These are phyloP conservation scores for Calonectris borealis DNA, from an alignment of 2,113 vertebrate species.

Conservation along the genomic window DNA sequence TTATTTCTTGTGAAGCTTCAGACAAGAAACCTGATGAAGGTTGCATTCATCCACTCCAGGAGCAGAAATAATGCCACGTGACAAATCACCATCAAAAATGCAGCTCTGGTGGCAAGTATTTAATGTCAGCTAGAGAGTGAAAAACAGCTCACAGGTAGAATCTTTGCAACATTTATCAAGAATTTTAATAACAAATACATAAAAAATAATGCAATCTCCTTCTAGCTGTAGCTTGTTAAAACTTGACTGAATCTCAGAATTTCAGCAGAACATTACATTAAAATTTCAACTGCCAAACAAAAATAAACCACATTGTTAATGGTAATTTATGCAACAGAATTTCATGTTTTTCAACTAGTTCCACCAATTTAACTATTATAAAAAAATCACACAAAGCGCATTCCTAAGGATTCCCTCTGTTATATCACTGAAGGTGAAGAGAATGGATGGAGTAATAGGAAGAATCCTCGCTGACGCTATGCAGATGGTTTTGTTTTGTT, in stretches of 20 bases:
- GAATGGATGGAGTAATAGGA: not conserved
- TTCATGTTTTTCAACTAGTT: slow-evolving; percentile 39
- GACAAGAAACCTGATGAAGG: slow-evolving; percentile 29
- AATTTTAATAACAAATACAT: slow-evolving; percentile 53
- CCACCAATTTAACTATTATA: not conserved
- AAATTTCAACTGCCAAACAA: slow-evolving; percentile 46
- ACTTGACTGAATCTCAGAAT: slow-evolving; percentile 37
- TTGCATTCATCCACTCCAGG: slow-evolving; percentile 3
- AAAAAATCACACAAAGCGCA: not conserved
- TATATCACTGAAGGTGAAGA: not conserved
- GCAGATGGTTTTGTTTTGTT: not conserved
- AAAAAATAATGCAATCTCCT: slow-evolving; percentile 36
- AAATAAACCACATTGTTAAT: slow-evolving; percentile 34
- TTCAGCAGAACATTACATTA: slow-evolving; percentile 33
- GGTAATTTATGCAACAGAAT: slow-evolving; percentile 41
- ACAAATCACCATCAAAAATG: slow-evolving; percentile 46
- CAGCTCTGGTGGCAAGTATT: slow-evolving; percentile 17
- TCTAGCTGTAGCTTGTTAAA: slow-evolving; percentile 40
- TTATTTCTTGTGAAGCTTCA: slow-evolving; percentile 2
- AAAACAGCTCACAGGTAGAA: slow-evolving; percentile 43
- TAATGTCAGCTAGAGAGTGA: slow-evolving; percentile 26
- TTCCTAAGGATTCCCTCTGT: not conserved
- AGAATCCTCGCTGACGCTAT: not conserved
- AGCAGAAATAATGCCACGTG: slow-evolving; percentile 40
- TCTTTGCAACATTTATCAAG: slow-evolving; percentile 56